These are phyloP conservation scores for Leucoraja erinaceus DNA, from an alignment of 2,113 vertebrate species.

Conservation along the genomic window DNA sequence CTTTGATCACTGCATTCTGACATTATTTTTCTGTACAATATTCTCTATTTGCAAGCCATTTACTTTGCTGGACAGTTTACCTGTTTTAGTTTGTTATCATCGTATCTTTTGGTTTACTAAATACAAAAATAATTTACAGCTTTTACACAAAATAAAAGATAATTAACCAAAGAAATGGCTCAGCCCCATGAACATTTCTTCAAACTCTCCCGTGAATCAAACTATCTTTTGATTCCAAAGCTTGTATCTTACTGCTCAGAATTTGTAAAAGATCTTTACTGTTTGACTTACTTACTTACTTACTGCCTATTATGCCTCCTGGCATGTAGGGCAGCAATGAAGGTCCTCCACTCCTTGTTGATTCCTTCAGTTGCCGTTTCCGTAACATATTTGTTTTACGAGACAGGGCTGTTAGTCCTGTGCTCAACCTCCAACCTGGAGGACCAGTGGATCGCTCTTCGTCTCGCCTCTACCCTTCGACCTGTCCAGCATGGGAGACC, in stretches of 20 bases:
- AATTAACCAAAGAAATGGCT: not conserved
- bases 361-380: too few relatives aligned
- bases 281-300: not conserved
- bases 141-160: not conserved
- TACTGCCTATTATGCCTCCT: too few relatives aligned
- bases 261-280: not conserved
- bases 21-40: slow-evolving; percentile 13
- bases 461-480: too few relatives aligned
- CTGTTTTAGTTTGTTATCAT: slow-evolving; percentile 24
- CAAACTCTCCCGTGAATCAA: not conserved
- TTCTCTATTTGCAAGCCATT: not conserved
- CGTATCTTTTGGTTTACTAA: not conserved
- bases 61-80: not conserved
- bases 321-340: too few relatives aligned
- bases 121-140: not conserved
- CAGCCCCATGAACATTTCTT: not conserved
- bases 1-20: slow-evolving; percentile 15
- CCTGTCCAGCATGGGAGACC: too few relatives aligned
- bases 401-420: too few relatives aligned
- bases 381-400: too few relatives aligned
- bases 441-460: too few relatives aligned
- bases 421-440: too few relatives aligned
- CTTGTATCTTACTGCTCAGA: not conserved
- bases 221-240: not conserved
- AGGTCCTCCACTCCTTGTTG: too few relatives aligned